Conservation (phyloP, 1,140 invertebrate species). For the Wiebesia pumilae region DNA sequence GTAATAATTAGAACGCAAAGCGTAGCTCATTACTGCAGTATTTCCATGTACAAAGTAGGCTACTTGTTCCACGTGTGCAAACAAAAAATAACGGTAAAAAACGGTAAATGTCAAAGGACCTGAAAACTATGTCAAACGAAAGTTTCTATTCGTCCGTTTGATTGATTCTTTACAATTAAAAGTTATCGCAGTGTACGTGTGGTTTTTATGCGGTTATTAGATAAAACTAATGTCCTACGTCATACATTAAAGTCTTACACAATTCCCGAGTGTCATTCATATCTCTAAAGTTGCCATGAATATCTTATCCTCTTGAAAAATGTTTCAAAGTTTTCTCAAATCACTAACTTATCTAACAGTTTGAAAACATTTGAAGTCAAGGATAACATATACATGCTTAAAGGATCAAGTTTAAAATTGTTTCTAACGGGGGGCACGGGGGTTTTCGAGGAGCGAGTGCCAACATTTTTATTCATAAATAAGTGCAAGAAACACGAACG, state of each 20-base stretch:
- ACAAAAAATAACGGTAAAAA: neutral
- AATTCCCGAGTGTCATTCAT: conserved; percentile 17
- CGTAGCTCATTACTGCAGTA: neutral
- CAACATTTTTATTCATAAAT: too few relatives aligned
- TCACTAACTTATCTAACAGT: neutral
- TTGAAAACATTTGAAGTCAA: neutral
- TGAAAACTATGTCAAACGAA: conserved; percentile 34
- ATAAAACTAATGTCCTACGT: conserved; percentile 8
- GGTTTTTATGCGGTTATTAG: conserved; percentile 5
- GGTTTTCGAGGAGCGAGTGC: too few relatives aligned
- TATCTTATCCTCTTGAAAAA: conserved; percentile 2
- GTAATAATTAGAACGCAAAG: neutral
- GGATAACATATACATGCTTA: neutral
- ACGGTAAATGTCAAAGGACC: neutral
- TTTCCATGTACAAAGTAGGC: neutral
- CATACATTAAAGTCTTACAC: conserved; percentile 1
- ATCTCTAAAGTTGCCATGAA: neutral
- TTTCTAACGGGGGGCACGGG: too few relatives aligned
- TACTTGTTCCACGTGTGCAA: neutral
- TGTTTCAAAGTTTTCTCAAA: conserved; percentile 2
- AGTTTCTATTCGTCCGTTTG: conserved; percentile 16
- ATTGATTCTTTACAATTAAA: neutral
- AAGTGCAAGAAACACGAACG: too few relatives aligned
- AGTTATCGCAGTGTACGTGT: neutral
- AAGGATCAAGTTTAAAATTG: neutral